These are phyloP conservation scores for Alauda arvensis DNA, from an alignment of 2,797 vertebrate species.

Conservation along the genomic window DNA sequence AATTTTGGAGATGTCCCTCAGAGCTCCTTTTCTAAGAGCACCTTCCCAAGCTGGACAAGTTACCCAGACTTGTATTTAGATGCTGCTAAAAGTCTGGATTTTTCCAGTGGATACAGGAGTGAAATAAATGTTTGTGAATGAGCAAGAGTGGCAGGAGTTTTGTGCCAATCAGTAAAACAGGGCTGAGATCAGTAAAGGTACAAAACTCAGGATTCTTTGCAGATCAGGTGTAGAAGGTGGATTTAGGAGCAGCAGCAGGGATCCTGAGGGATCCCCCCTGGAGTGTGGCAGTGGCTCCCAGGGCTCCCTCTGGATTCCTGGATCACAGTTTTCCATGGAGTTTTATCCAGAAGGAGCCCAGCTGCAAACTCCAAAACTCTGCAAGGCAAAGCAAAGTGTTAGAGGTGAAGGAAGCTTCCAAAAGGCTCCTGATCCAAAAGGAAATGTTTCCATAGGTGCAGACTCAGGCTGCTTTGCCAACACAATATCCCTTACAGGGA, in stretches of 20 bases:
- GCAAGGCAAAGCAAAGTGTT: background rate
- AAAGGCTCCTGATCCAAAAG: background rate
- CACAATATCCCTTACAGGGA: background rate
- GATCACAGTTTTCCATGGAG: rapidly evolving
- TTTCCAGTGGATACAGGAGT: background rate
- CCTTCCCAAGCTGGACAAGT: background rate
- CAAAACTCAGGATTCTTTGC: background rate
- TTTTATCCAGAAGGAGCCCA: background rate
- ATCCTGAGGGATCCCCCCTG: rapidly evolving
- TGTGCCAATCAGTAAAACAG: background rate
- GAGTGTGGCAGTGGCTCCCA: background rate
- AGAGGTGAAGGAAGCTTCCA: background rate
- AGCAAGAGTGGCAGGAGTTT: background rate
- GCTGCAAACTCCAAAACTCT: background rate
- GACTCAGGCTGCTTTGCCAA: background rate
- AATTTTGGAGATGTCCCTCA: background rate
- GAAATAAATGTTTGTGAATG: background rate
- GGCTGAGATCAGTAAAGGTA: background rate
- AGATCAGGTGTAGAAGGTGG: background rate
- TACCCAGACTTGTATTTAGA: rapidly evolving
- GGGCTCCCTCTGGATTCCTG: background rate
- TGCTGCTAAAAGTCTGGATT: background rate
- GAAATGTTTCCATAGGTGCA: background rate
- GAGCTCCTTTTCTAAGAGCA: background rate
- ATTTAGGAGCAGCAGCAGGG: background rate